phyloP scores from a whole-genome alignment of 2,113 vertebrate species.

The Crotalus horridus region DNA sequence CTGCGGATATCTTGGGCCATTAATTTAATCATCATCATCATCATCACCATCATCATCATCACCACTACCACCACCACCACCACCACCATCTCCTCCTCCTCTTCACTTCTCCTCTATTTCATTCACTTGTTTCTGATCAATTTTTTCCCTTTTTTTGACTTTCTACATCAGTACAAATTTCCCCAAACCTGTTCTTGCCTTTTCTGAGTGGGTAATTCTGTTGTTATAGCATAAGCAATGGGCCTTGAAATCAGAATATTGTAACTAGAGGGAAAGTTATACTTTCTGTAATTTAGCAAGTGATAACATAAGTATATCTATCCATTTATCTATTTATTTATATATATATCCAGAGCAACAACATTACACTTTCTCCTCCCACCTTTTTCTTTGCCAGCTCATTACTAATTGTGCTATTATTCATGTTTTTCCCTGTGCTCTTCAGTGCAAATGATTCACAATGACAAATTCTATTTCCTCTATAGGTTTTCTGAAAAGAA shows the following conservation, averaged over 20 bases:
- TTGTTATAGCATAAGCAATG: not conserved
- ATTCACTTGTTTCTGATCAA: not conserved
- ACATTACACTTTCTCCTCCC: not conserved
- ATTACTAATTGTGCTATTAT: conserved; percentile 31
- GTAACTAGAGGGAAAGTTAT: not conserved
- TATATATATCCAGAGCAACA: not conserved
- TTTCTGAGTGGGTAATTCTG: not conserved
- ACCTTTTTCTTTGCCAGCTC: conserved; percentile 18
- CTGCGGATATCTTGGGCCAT: not conserved
- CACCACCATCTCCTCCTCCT: not conserved
- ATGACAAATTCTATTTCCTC: conserved; percentile 44
- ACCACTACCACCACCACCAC: too few relatives aligned
- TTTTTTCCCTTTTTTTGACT: not conserved
- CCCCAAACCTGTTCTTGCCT: not conserved
- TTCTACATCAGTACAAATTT: not conserved
- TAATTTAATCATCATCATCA: not conserved
- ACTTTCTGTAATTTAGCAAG: not conserved
- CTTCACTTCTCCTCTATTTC: not conserved
- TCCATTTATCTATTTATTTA: not conserved
- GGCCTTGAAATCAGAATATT: not conserved
- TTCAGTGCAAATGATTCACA: conserved; percentile 32
- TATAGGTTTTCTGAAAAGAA: conserved; percentile 36
- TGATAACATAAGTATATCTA: not conserved
- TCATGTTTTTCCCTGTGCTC: conserved; percentile 26
- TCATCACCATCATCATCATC: too few relatives aligned